Conservation (phyloP, 2,113 vertebrate genomes). For the Austrofundulus limnaeus region DNA sequence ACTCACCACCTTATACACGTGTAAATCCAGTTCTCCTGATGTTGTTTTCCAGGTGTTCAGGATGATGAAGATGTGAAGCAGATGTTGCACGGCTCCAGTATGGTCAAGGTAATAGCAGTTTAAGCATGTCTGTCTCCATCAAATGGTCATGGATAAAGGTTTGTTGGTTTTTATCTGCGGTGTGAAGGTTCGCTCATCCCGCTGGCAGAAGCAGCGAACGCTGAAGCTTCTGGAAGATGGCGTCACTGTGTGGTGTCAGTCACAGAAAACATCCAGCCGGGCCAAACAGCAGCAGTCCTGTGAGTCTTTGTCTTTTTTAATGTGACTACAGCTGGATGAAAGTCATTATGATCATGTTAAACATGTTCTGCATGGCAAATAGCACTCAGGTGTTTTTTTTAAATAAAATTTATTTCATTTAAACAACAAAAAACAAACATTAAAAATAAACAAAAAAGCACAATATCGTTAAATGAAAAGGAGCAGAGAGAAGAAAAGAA, state of each 20-base stretch:
- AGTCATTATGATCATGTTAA: too few relatives aligned
- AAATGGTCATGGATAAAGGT: too few relatives aligned
- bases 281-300: slow-evolving; percentile 85
- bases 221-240: slow-evolving; percentile 89
- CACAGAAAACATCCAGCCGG: slow-evolving; percentile 76
- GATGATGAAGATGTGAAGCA: slow-evolving; percentile 86
- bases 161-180: not conserved
- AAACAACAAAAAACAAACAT: too few relatives aligned
- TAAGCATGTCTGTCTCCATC: not conserved
- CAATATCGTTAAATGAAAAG: too few relatives aligned
- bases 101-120: slow-evolving; percentile 71
- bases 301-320: slow-evolving; percentile 75
- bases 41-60: slow-evolving; percentile 78
- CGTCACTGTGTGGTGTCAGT: slow-evolving; percentile 88
- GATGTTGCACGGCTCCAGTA: slow-evolving; percentile 86
- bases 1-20: too few relatives aligned
- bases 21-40: not conserved
- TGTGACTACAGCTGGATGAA: too few relatives aligned
- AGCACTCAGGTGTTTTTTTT: too few relatives aligned
- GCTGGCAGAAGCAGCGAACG: slow-evolving; percentile 82
- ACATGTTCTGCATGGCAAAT: too few relatives aligned
- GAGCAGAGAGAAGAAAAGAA: too few relatives aligned
- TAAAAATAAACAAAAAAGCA: too few relatives aligned
- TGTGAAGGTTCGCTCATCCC: slow-evolving; percentile 83
- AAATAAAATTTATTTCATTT: too few relatives aligned